Evolutionary conservation across 2,888 invertebrate species (phyloP).

Genomic region (Drosophila austrosaltans): DNA sequence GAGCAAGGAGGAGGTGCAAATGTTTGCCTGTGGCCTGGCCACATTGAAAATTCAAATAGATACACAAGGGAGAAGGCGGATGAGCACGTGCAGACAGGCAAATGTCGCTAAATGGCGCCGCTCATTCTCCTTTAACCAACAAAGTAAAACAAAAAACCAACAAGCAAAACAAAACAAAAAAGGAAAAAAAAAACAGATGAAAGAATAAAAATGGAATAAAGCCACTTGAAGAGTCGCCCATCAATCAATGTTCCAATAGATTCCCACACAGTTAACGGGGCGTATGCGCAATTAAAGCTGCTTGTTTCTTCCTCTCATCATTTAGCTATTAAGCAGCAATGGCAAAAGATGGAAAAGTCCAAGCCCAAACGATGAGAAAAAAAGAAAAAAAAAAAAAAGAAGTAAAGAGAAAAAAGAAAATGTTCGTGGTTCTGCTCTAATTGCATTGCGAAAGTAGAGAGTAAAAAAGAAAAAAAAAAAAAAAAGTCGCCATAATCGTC

Average conservation of each 20-base stretch:
- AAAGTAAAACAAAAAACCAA: background rate
- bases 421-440: conserved; percentile 49
- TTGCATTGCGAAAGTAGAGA: conserved; percentile 48
- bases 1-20: background rate
- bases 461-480: too few species aligned
- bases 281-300: conserved; percentile 62
- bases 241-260: conserved; percentile 44
- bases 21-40: conserved; percentile 30
- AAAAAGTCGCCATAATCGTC: conserved; percentile 45
- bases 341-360: background rate
- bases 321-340: conserved; percentile 28
- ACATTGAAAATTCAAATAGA: conserved; percentile 51
- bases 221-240: conserved; percentile 31
- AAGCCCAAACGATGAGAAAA: background rate
- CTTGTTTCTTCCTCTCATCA: conserved; percentile 30
- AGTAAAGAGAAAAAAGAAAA: conserved; percentile 5
- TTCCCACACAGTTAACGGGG: conserved; percentile 45
- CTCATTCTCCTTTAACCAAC: conserved; percentile 15
- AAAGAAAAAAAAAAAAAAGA: background rate
- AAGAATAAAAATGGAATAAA: conserved; percentile 4
- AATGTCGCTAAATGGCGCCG: conserved; percentile 42
- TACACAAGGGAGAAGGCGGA: conserved; percentile 7
- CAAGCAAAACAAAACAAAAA: background rate
- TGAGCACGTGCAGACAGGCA: conserved; percentile 44
- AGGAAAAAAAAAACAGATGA: background rate